Evolutionary conservation across 2,888 invertebrate species (phyloP), one percentile per base, ranked within the genome.

Genomic region (Mycalesis mineus): DNA sequence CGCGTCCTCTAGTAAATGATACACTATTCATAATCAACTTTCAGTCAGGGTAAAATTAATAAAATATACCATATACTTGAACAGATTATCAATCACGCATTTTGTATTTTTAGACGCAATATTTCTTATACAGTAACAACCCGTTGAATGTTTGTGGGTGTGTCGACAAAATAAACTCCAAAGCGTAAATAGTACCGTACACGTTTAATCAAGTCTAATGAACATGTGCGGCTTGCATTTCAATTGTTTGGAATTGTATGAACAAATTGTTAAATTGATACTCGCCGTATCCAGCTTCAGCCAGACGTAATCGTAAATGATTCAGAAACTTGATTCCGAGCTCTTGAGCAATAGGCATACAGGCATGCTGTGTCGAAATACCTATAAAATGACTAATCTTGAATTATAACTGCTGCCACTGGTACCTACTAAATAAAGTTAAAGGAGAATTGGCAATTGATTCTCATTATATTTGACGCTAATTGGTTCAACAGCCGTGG

Each of bases 231-330:
- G 47, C 63, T 64, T 36, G 42, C 57, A 44, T 75, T 68, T 76
- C 80, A 84, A 86, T 86, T 86, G 84, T 80, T 80, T 80, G 77
- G 81, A 80, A 84, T 82, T 77, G 78, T 74, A 73, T 70, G 65
- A 77, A 72, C 68, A 75, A 80, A 77, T 73, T 72, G 73, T 73
- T 80, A 75, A 81, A 86, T 84, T 85, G 77, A 77, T 80, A 77
- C 88, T 71, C 62, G 84, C 77, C 79, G 61, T 56, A 75, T 68
- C 87, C 72, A 71, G 86, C 73, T 80, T 53, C 57, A 68, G 67
- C 73, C 71, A 70, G 84, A 58, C 58, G 49, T 47, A 47, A 60
- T 37, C 13, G 42, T 42, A 37, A 28, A 63, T 65, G 64, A 67
- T 58, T 68, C 62, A 65, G 65, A 60, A 58, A 62, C 61, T 48